Evolutionary conservation across 64 coral and sea anemone genomes (phyloP), one percentile per base, ranked within the genome.

Genomic region (Anthopleura sola): DNA sequence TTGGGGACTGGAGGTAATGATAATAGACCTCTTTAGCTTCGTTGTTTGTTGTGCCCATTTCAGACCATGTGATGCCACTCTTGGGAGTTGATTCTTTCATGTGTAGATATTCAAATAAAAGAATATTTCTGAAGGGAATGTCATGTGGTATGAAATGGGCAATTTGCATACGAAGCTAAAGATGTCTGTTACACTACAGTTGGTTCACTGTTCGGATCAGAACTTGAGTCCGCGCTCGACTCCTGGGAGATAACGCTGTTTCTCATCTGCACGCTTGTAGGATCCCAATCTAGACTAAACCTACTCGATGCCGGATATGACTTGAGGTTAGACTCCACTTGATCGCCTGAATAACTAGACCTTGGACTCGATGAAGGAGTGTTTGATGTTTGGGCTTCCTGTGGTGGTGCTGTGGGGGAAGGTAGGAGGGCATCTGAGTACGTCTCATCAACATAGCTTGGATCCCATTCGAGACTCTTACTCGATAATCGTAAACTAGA

Each of bases 281-380:
- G 97, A 78, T 99, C 97, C 97, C 97, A 99, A 26, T 99, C 97
- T 23, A 99, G 81, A 86, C 97, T 99, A 84, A 95, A 95, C 37
- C 76, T n/a, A 68, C 89, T 92, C 44, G 55, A 84, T 7, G n/a
- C n/a, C n/a, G 77, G 94, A 50, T 97, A 90, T 8, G 87, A 71
- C 85, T 86, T 89, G 1, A 90, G 74, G 58, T 95, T 89, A 48
- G 85, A 46, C 18, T 79, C 36, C 31, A 44, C 37, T 82, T 95
- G 81, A 82, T 95, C 93, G 82, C 60, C 82, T 32, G 49, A 83
- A 40, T 85, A 37, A 74, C 60, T 71, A 46, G 90, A 92, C 10
- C 64, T 68, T 1, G 90, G 85, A 55, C 90, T 96, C 18, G 94
- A 89, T 26, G 84, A 86, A 50, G 90, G 77, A 5, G 90, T 79